Evolutionary conservation across 2,888 invertebrate genomes (phyloP).

Genomic region (Brachylomia viminalis): DNA sequence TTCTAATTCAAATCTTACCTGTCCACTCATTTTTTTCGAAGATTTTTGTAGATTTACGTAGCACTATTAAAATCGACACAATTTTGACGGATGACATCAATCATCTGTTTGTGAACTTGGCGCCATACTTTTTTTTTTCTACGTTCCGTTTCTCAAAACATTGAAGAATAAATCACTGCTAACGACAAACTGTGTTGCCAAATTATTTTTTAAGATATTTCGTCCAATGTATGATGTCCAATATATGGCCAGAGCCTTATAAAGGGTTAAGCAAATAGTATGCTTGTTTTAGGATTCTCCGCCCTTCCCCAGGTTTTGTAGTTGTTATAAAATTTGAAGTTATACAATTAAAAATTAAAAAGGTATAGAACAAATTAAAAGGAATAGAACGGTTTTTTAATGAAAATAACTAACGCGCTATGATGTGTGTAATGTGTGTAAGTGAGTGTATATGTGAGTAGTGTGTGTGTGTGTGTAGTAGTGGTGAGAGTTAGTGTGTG

Average conservation of each 20-base stretch:
- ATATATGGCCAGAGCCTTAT: conserved; percentile 6
- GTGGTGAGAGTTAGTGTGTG: too few relatives aligned
- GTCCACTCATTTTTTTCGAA: conserved; percentile 12
- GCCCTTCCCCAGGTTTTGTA: too few relatives aligned
- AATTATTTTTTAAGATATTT: conserved; percentile 9
- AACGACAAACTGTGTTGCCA: conserved; percentile 15
- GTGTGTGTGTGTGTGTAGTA: too few relatives aligned
- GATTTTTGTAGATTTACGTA: conserved; percentile 7
- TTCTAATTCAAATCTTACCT: not conserved
- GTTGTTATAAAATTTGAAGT: too few relatives aligned
- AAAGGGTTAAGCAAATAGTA: not conserved
- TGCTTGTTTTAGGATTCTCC: too few relatives aligned
- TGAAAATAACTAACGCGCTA: too few relatives aligned
- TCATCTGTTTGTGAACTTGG: not conserved
- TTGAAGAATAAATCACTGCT: conserved; percentile 13
- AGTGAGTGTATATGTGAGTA: too few relatives aligned
- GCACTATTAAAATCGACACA: not conserved
- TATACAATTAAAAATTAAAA: too few relatives aligned
- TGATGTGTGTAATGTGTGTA: too few relatives aligned
- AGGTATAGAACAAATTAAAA: too few relatives aligned
- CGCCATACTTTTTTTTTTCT: not conserved
- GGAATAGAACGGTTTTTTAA: too few relatives aligned
- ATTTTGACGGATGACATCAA: conserved; percentile 2
- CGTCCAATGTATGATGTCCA: not conserved
- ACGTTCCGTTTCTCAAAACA: conserved; percentile 2